phyloP scores from a whole-genome alignment of 2,797 vertebrate species.

The Phyllotis vaccarum region DNA sequence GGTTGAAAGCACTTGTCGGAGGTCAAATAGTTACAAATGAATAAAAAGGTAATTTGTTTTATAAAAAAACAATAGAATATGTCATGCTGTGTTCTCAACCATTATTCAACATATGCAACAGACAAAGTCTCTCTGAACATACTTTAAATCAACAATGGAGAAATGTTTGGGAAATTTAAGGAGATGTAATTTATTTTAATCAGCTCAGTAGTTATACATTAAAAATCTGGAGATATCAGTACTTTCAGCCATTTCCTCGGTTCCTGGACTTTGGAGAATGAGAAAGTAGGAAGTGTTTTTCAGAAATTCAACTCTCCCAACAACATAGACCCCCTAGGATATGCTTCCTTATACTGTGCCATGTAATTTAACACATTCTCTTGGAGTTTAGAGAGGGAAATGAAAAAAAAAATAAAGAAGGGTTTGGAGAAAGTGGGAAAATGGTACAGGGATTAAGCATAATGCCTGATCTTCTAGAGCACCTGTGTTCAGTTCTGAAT shows the following conservation, averaged over 20 bases:
- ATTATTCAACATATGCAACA: background rate
- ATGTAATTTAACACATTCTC: background rate
- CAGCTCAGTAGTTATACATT: background rate
- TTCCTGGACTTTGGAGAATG: background rate
- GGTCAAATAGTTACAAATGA: background rate
- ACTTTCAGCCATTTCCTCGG: background rate
- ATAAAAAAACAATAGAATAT: too few species aligned
- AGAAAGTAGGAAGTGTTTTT: constrained; percentile 13
- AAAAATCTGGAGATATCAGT: background rate
- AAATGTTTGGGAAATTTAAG: background rate
- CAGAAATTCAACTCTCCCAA: background rate
- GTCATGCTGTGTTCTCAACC: background rate
- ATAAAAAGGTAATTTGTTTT: background rate
- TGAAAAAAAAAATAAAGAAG: background rate
- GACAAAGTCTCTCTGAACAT: background rate
- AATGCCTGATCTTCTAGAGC: background rate
- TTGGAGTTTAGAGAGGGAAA: background rate
- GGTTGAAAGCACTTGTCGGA: background rate
- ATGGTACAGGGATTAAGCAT: background rate
- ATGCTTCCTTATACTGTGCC: background rate
- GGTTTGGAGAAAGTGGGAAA: background rate
- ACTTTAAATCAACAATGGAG: background rate
- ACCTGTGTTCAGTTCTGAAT: background rate
- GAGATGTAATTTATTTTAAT: background rate
- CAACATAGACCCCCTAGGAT: background rate